Evolutionary conservation across 2,113 vertebrate genomes (phyloP).

Genomic region (Sciurus niger): DNA sequence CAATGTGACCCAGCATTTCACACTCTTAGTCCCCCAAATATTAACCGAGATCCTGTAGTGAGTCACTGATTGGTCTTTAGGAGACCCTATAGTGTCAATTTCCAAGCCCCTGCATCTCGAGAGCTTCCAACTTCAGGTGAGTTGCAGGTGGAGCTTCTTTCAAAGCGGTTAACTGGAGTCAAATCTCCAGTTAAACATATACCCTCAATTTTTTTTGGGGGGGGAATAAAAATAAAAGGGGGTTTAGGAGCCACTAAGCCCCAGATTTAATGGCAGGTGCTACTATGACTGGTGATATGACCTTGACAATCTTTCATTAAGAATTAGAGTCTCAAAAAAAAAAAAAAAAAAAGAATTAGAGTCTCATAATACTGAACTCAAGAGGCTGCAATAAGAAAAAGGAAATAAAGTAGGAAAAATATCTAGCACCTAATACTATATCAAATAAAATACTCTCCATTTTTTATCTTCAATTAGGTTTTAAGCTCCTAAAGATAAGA

Average conservation of each 20-base stretch:
- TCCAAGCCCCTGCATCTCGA: neutral
- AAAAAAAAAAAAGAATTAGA: neutral
- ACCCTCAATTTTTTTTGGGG: no score
- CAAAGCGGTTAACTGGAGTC: neutral
- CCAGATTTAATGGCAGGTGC: neutral
- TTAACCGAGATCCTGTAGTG: neutral
- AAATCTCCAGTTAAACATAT: neutral
- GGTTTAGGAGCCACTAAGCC: neutral
- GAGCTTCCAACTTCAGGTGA: neutral
- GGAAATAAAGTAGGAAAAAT: neutral
- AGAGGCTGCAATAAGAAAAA: neutral
- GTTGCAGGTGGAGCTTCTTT: neutral
- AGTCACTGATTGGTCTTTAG: neutral
- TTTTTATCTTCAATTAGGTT: neutral
- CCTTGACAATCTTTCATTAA: neutral
- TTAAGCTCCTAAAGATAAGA: neutral
- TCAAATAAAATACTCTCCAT: neutral
- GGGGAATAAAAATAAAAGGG: no score
- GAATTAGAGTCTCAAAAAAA: neutral
- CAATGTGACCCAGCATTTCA: neutral
- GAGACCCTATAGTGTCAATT: neutral
- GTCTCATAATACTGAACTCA: neutral
- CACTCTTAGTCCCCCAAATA: neutral
- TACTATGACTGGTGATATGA: neutral
- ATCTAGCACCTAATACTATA: neutral